Base-by-base conservation (phyloP, 1,140 invertebrate genomes). In the Diorhabda elongata region DNA sequence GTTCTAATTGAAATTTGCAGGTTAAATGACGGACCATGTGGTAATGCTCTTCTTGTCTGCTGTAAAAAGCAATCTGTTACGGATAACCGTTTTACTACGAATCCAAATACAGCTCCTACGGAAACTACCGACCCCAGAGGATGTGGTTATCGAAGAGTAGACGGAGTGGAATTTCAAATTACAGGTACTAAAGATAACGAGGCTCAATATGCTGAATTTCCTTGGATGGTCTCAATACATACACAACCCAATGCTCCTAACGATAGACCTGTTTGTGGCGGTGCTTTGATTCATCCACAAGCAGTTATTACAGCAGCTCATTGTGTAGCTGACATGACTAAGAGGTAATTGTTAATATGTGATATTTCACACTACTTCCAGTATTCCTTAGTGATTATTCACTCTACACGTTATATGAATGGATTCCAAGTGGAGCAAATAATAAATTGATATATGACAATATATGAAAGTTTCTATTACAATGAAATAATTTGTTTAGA, bases 251-350 rank as follows among this genome's bases (percentile, higher is more conserved):
- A 83, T 75, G 85, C 89, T 61, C 73, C 77, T 3, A 80, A 87
- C 2, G 82, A 85, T 4, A 76, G 82, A 2, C 84, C 83, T 68
- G 84, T 83, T 66, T 91, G 91, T 66, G 91, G 91, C 0, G 91
- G 89, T 1, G 86, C 91, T 5, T 80, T 93, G 4, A 91, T 93
- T 71, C 87, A 90, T 71, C 84, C 85, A 0, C 80, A 79, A 9
- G 89, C 88, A 2, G 88, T 92, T 0, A 77, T 92, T 3, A 92
- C 91, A 0, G 89, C 88, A 1, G 88, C 88, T 42, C 90, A 91
- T 77, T 86, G 85, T 65, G 83, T 86, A 0, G 72, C 62, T 0
- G 76, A 73, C 3, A 74, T 77, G 5, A 71, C 74, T 44, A 41
- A 72, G 74, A 67, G 75, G 61, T 71, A 88, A 26, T 26, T 26